Base-by-base conservation (phyloP, 2,888 invertebrate genomes). In the Eupithecia exiguata region DNA sequence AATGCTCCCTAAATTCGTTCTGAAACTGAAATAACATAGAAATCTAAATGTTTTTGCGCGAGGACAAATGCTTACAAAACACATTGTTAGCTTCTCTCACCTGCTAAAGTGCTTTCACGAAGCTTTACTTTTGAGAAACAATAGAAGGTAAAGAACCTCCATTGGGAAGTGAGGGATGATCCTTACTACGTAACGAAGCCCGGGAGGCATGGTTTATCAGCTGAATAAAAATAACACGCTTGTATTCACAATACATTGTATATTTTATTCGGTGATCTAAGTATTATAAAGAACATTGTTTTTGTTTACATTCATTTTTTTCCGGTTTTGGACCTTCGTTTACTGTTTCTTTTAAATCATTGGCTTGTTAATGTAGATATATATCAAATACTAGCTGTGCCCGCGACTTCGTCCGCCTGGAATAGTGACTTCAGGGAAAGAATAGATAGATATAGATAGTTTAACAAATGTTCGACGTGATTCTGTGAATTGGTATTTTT, bases 181-280 rank as follows among this genome's bases (percentile, higher is more conserved):
- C 85, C 83, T 80, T 77, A 83, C 85, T 83, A 81, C 82, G 86
- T 91, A 91, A 91, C 89, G 90, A 92, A 91, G 84, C 88, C 90
- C 88, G 77, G 78, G 76, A 85, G 90, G 88, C 88, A 84, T 88
- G 87, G 85, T 85, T 84, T 86, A 87, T 87, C 83, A 84, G 75
- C 82, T 82, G 88, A 88, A 89, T 88, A 90, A 89, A 90, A 88
- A 87, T 88, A 89, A 82, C 82, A 81, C 76, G 79, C 79, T 74
- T 76, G 71, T 74, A 71, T 74, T 65, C 74, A 75, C 71, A 72
- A 61, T 21, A 58, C 73, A 62, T 21, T 40, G 73, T 76, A 73
- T 9, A 40, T 38, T 69, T 35, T 66, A 25, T 66, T 58, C 72
- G 73, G 72, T 66, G 46, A 58, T 58, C 40, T 63, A 25, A 25